phyloP scores from a whole-genome alignment of 2,113 vertebrate genomes.

The Mystacornis crossleyi region DNA sequence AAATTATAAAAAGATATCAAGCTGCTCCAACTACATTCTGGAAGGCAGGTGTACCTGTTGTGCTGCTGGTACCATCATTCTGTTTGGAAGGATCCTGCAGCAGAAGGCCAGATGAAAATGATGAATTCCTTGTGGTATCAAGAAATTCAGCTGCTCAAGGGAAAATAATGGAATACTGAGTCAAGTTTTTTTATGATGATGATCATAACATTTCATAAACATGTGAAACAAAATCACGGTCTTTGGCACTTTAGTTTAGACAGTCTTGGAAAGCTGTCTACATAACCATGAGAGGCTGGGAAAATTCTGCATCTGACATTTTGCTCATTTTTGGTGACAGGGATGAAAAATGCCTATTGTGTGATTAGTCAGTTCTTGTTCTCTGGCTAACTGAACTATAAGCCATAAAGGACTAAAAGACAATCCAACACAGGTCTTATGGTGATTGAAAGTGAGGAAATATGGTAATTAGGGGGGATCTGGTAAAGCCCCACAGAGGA shows the following conservation, averaged over 20 bases:
- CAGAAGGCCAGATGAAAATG: background rate
- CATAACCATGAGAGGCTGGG: background rate
- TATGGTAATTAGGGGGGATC: background rate
- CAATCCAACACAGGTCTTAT: background rate
- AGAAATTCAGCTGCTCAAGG: background rate
- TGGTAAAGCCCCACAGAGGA: background rate
- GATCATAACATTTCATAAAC: background rate
- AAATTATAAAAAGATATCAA: background rate
- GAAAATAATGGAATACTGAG: background rate
- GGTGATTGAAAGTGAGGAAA: background rate
- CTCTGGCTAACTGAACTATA: background rate
- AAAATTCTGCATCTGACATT: background rate
- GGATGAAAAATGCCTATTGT: background rate
- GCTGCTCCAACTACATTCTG: background rate
- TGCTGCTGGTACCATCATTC: background rate
- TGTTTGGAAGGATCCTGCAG: background rate
- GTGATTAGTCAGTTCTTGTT: background rate
- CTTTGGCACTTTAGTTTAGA: background rate
- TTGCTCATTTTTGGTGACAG: background rate
- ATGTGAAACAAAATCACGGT: background rate
- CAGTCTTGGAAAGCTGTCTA: background rate
- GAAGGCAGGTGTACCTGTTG: constrained; percentile 22
- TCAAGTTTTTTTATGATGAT: background rate
- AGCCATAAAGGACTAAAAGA: background rate
- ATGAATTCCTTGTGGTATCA: background rate